These are phyloP conservation scores for Columba livia DNA, from an alignment of 2,113 vertebrate species.

Conservation along the genomic window DNA sequence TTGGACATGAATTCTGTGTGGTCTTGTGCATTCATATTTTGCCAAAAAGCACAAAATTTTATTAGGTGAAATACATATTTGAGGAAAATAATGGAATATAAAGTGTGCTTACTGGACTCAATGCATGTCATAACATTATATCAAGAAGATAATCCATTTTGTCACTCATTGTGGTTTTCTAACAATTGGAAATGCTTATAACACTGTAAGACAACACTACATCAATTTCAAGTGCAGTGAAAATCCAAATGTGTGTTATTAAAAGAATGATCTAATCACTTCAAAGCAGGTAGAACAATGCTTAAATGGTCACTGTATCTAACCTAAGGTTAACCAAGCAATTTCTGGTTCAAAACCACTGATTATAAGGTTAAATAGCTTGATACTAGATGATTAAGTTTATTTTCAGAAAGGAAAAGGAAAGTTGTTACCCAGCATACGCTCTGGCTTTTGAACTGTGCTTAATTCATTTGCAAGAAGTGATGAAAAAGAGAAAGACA, in stretches of 20 bases:
- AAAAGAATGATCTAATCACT: neutral
- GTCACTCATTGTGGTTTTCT: neutral
- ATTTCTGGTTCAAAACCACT: neutral
- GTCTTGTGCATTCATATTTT: neutral
- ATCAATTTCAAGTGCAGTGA: neutral
- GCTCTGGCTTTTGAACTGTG: neutral
- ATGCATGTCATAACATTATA: neutral
- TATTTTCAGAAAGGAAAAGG: neutral
- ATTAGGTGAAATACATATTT: neutral
- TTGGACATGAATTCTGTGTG: neutral
- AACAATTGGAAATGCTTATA: neutral
- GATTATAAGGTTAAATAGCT: neutral
- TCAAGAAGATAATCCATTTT: neutral
- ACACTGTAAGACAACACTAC: neutral
- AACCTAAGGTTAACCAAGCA: neutral
- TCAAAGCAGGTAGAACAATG: neutral
- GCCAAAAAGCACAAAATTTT: neutral
- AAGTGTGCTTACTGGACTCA: neutral
- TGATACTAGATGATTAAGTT: accelerated
- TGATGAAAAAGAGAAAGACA: neutral
- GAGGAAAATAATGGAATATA: neutral
- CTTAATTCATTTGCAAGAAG: neutral
- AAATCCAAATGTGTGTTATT: neutral
- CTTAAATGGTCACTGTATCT: neutral
- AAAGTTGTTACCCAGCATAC: neutral